Evolutionary conservation across 1,140 invertebrate genomes (phyloP), one percentile per base, ranked within the genome.

Genomic region (Hyles euphorbiae): DNA sequence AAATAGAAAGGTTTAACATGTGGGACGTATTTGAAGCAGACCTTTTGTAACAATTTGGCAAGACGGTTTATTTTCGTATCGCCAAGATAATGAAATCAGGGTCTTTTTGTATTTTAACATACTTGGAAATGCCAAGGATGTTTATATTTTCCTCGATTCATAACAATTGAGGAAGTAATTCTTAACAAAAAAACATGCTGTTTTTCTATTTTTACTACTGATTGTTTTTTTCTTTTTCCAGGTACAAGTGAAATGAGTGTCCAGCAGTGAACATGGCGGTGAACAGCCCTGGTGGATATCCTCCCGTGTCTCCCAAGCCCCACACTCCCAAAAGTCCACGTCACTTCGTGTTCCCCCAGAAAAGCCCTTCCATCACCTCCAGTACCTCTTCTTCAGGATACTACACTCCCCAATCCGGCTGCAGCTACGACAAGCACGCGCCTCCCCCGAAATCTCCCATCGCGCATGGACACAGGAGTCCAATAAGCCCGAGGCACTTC

Each of bases 331-430:
- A 90, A 69, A 89, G 85, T 60, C 88, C 88, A 4, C 73, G 87
- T 4, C 88, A 90, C 61, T 90, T 90, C 51, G 78, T 90, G 5
- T 90, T 89, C 55, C 88, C 88, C 0, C 88, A 90, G 58, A 90
- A 90, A 61, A 89, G 86, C 61, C 87, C 87, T 48, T 90, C 88
- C 11, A 83, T 90, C n/a, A 76, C 83, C 6, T 90, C 87, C 11
- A 89, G 84, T 68, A 89, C 86, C 2, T 89, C 86, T 3, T 89
- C 86, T 0, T 89, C 87, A 5, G 88, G 87, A 2, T 90, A 90
- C 58, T 90, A 88, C 70, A 90, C 88, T 2, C 88, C 88, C 8
- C 88, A 89, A 58, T 90, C 88, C 0, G 85, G 87, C 36, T 89
- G 86, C 72, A 89, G 87, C 59, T 89, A 90, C 60, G 87, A 90